Evolutionary conservation across 2,797 vertebrate species (phyloP), one percentile per base, ranked within the genome.

Genomic region (Urophycis tenuis): DNA sequence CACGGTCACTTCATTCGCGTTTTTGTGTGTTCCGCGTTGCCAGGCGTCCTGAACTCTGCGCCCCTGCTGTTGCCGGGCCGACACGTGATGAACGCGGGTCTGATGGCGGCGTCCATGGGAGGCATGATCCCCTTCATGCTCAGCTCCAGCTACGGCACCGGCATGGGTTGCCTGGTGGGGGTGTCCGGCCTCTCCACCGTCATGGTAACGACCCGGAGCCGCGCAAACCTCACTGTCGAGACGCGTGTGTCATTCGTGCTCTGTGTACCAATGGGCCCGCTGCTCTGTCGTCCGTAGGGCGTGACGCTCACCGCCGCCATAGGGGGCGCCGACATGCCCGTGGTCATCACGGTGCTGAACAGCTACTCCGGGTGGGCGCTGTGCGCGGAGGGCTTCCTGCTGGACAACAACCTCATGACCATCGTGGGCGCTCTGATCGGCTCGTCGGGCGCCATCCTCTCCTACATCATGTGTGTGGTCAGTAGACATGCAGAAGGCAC

Each of bases 361-460:
- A 93, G 91, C 87, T 94, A 93, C 85, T 95, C 92, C 1, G 94
- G 91, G 33, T 94, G 93, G 95, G 92, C 93, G 0, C 90, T 94
- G 19, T 91, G 92, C 45, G 91, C 93, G 8, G 93, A 95, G 84
- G 92, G 92, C 39, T 96, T 95, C 86, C 77, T 94, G n/a, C 82
- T 94, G 4, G 88, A 95, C 71, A 95, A 92, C 85, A 92, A 93
- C 67, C 92, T 94, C 33, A 92, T 95, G 92, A 95, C 93, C 1
- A 87, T 91, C 39, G 91, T 94, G 0, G 91, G 92, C 5, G 91
- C 93, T 35, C 92, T 95, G 78, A 94, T 91, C 72, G 90, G 91
- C 77, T 95, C 92, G 12, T 94, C 94, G 11, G 94, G 93, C 74
- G 93, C 93, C 80, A 92, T 93, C 76, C 91, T 95, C 5, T 95